These are phyloP conservation scores for Mesocentrotus franciscanus DNA, from an alignment of 53 echinoderm and acorn worm genomes.

Conservation along the genomic window DNA sequence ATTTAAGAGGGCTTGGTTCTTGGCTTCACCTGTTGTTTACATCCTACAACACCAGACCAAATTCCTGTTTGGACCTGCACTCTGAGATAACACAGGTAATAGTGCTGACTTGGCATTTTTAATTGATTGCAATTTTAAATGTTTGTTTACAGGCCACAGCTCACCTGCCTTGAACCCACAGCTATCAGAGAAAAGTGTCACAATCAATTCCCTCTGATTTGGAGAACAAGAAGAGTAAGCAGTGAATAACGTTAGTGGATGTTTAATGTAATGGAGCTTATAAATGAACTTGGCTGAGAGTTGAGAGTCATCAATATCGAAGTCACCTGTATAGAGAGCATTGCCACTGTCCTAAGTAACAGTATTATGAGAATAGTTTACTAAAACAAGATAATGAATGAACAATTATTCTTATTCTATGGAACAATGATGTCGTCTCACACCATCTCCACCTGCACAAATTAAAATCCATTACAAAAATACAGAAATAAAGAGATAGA, in stretches of 20 bases:
- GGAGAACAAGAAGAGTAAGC: not conserved
- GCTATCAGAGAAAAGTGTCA: not conserved
- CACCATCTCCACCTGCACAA: not conserved
- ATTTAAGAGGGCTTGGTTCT: not conserved
- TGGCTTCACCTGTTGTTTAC: constrained; percentile 20
- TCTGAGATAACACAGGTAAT: constrained; percentile 34
- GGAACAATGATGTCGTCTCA: not conserved
- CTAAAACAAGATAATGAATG: not conserved
- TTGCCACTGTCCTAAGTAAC: not conserved
- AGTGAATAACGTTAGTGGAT: not conserved
- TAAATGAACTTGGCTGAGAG: not conserved
- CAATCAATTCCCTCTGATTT: not conserved
- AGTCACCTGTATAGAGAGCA: not conserved
- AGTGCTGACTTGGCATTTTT: constrained; percentile 36
- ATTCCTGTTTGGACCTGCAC: not conserved
- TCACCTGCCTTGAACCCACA: not conserved
- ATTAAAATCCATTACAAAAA: too few relatives aligned
- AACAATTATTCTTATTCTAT: not conserved
- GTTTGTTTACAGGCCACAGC: not conserved
- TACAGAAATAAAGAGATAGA: too few relatives aligned
- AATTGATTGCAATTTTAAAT: not conserved
- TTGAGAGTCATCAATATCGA: not conserved
- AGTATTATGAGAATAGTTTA: not conserved
- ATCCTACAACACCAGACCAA: not conserved
- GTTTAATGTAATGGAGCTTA: not conserved